Base-by-base conservation (phyloP, 2,113 vertebrate genomes). In the Zosterops hypoxanthus region DNA sequence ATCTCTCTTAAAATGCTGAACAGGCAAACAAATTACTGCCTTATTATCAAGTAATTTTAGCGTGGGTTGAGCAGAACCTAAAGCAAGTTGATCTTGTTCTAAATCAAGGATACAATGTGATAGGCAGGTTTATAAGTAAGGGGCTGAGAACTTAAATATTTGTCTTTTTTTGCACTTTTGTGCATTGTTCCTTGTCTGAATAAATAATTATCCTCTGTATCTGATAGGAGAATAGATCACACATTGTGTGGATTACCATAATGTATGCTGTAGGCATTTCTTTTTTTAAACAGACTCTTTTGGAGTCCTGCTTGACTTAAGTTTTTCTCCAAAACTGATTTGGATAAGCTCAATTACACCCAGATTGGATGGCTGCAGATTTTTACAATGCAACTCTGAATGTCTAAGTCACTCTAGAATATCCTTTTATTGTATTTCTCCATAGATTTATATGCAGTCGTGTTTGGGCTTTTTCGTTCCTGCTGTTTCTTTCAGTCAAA, bases 1-100 rank as follows among this genome's bases (percentile, higher is more conserved):
- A 97, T 98, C 90, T 97, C 72, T 95, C 94, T 95, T 96, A 97
- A 97, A 96, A 96, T 92, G 86, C 94, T 96, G 95, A 97, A 82
- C 82, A 95, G 79, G 95, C 92, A 97, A 97, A 95, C 94, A 97
- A 92, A 93, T 85, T 92, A 83, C 94, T 96, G 82, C 12, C 72
- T 95, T 91, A 85, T 96, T 97, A 88, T 92, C 36, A 61, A 81
- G 76, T 88, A 95, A 90, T 97, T 98, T 96, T 96, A 94, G 94
- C 56, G 50, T 90, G 92, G 90, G 64, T 92, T 95, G 79, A 97
- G 46, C 68, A 94, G 49, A 88, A 96, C 60, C 66, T 86, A 76
- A 96, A 97, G 89, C 89, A 79, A 91, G 49, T 61, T 78, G 79
- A 83, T 96, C 61, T 94, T 86, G 47, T 34, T 88, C 36, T 88